Evolutionary conservation across 2,888 invertebrate genomes (phyloP).

Genomic region (Sturmia bella): DNA sequence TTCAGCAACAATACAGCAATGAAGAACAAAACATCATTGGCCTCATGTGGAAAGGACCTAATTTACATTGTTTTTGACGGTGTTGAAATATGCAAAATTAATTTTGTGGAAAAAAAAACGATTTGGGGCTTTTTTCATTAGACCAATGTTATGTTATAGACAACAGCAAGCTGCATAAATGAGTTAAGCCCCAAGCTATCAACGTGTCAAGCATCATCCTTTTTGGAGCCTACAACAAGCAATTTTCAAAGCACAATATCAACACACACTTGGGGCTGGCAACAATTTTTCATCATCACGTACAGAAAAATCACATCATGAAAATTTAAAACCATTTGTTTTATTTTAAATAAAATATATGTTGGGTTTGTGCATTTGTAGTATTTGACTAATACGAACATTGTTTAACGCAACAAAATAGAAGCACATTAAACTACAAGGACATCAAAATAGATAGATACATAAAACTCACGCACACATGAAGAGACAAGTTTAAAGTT

Average conservation of each 20-base stretch:
- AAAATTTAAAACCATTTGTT: conserved; percentile 4
- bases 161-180: conserved; percentile 63
- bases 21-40: conserved; percentile 12
- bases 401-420: too few species aligned
- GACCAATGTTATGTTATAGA: too few species aligned
- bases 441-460: too few species aligned
- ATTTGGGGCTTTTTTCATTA: too few species aligned
- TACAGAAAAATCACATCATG: neutral
- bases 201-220: conserved; percentile 50
- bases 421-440: too few species aligned
- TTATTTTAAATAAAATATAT: neutral
- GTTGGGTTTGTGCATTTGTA: neutral
- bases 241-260: conserved; percentile 21
- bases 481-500: too few species aligned
- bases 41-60: neutral
- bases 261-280: neutral
- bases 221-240: conserved; percentile 32
- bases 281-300: neutral
- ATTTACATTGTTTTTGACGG: too few species aligned
- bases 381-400: neutral
- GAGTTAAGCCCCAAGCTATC: conserved; percentile 55
- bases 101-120: too few species aligned
- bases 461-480: too few species aligned
- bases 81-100: too few species aligned
- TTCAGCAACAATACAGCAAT: conserved; percentile 4